Conservation (phyloP, 2,888 invertebrate species). For the Pachydiplax longipennis region DNA sequence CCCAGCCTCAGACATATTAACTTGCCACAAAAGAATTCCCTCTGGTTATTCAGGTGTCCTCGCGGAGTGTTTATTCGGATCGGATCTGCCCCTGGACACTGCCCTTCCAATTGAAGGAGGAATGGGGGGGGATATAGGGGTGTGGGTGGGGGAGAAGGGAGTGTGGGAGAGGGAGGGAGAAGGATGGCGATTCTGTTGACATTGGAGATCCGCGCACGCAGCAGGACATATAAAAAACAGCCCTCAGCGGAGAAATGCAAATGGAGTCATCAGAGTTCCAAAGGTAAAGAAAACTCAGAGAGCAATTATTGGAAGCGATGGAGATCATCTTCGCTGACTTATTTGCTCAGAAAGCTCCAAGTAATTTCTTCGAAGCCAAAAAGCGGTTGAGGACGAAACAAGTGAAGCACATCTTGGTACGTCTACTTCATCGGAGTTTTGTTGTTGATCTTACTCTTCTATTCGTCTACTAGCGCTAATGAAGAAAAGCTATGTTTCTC, state of each 20-base stretch:
- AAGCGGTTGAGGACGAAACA: too few relatives aligned
- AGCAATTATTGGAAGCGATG: not conserved
- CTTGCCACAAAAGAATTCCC: not conserved
- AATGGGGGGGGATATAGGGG: not conserved
- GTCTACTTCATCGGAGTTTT: too few relatives aligned
- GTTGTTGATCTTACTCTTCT: too few relatives aligned
- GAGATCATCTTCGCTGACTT: not conserved
- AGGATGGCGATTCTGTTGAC: not conserved
- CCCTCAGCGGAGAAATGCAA: not conserved
- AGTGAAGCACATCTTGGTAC: too few relatives aligned
- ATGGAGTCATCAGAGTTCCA: conserved; percentile 6
- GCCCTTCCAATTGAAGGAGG: not conserved
- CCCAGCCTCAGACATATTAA: not conserved
- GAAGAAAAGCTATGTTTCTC: too few relatives aligned
- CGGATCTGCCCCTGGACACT: not conserved
- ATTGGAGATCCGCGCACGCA: not conserved
- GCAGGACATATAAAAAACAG: conserved; percentile 24
- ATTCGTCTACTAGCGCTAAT: too few relatives aligned
- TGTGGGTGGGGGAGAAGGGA: not conserved
- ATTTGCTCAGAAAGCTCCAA: not conserved
- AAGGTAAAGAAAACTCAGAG: not conserved
- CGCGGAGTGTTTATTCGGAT: not conserved
- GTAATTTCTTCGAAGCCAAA: too few relatives aligned
- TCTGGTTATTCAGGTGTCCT: conserved; percentile 5
- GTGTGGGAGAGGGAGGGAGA: not conserved